phyloP scores from a whole-genome alignment of 2,888 invertebrate genomes.

The Amitus sp. region DNA sequence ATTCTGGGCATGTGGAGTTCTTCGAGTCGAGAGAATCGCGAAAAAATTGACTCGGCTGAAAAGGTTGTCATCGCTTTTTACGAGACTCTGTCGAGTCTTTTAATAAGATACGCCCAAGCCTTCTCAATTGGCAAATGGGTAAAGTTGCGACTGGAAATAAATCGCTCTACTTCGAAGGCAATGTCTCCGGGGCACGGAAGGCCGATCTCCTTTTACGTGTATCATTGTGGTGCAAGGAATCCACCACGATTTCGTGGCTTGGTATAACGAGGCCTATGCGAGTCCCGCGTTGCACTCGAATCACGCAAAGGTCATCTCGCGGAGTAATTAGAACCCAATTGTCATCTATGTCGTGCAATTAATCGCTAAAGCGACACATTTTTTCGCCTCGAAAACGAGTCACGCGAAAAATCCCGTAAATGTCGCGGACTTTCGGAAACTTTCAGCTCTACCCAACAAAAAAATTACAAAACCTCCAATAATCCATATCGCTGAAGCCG shows the following conservation, averaged over 20 bases:
- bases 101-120: too few species aligned
- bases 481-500: too few species aligned
- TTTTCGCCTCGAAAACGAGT: conserved; percentile 13
- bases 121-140: not conserved
- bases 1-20: too few species aligned
- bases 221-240: not conserved
- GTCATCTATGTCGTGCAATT: conserved; percentile 29
- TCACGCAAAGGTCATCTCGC: conserved; percentile 57
- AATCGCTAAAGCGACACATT: conserved; percentile 21
- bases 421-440: too few species aligned
- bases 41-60: not conserved
- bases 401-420: not conserved
- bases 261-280: conserved; percentile 6
- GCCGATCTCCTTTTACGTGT: conserved; percentile 11
- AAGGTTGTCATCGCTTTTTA: too few species aligned
- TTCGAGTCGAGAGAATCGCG: too few species aligned
- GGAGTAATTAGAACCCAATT: conserved; percentile 47
- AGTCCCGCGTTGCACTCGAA: conserved; percentile 36
- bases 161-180: conserved; percentile 21
- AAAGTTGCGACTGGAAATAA: conserved; percentile 11
- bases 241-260: conserved; percentile 9
- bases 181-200: conserved; percentile 26
- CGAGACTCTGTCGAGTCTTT: too few species aligned
- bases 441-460: too few species aligned
- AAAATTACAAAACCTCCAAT: too few species aligned